Evolutionary conservation across 2,113 vertebrate genomes (phyloP), one percentile per base, ranked within the genome.

Genomic region (Clarias magur): DNA sequence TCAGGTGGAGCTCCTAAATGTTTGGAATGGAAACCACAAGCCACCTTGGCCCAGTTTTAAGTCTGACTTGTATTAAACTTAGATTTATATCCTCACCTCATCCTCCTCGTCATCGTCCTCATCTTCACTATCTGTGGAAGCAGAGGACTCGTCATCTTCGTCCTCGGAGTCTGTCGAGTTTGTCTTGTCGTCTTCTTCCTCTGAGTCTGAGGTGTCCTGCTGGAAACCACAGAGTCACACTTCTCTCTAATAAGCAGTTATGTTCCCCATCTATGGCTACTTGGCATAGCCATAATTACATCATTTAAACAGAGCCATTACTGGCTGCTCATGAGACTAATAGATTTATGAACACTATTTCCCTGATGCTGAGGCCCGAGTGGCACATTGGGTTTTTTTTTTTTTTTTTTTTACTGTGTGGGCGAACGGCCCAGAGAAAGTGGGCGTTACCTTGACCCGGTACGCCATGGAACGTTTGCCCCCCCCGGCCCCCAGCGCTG

Each of bases 391-490:
- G 3, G 8, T 27, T 68, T 56, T 38, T 86, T n/a, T n/a, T 34
- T 34, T 34, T 34, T 1, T 34, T 34, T 38, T 72, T 82, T 19
- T 42, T 42, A 68, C 68, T 68, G 78, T 88, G 65, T 87, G 88
- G 60, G 83, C 84, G 60, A 80, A 84, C 82, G 48, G 63, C 80
- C 79, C 87, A 84, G 85, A 89, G 85, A 88, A 88, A 83, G 60
- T 72, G 85, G 16, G 85, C 88, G 88, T 89, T 94, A 95, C 94
- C 94, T 95, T 95, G 81, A 93, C 95, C 15, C 95, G 89, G 91
- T 95, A 95, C 4, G 95, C 95, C 95, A 96, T 95, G 63, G 94
- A 91, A 88, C 94, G 91, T 90, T 94, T 95, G 87, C 93, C 90
- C 84, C 93, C 94, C 1, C 89, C 87, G 21, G 93, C 92, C 10